Conservation (phyloP, 2,888 invertebrate species). For the Yponomeuta sedellus region DNA sequence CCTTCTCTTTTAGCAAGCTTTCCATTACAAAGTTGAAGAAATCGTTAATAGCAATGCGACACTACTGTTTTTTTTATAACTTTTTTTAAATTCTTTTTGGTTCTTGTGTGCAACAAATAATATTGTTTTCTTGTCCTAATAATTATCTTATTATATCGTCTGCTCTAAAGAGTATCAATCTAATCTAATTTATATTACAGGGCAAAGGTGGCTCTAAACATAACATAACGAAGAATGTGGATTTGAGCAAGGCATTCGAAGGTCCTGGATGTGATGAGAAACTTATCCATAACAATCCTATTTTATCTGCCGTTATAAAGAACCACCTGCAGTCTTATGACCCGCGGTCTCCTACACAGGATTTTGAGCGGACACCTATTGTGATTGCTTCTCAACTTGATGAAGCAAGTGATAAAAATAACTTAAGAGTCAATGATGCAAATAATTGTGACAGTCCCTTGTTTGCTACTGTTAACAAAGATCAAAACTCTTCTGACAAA, state of each 20-base stretch:
- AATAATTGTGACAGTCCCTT: conserved; percentile 42
- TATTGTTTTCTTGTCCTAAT: too few relatives aligned
- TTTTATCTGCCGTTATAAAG: conserved; percentile 65
- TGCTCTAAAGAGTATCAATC: too few relatives aligned
- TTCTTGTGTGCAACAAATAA: too few relatives aligned
- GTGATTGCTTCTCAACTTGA: conserved; percentile 44
- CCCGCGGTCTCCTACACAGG: conserved; percentile 77
- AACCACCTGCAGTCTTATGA: conserved; percentile 70
- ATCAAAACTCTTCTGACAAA: conserved; percentile 26
- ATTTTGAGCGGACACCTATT: conserved; percentile 78
- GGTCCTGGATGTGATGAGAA: conserved; percentile 52
- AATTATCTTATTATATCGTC: too few relatives aligned
- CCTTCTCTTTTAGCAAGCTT: too few relatives aligned
- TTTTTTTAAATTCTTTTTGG: too few relatives aligned
- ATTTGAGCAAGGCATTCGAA: conserved; percentile 67
- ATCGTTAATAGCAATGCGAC: too few relatives aligned
- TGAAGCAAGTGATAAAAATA: conserved; percentile 32
- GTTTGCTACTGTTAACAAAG: conserved; percentile 32
- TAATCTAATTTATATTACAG: conserved; percentile 47
- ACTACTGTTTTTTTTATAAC: too few relatives aligned
- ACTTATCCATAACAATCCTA: conserved; percentile 63
- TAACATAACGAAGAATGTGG: conserved; percentile 69
- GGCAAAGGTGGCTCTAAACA: conserved; percentile 55
- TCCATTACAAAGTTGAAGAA: too few relatives aligned
- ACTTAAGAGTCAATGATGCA: conserved; percentile 30